These are phyloP conservation scores for Cryptosula pallasiana DNA, from an alignment of 2,888 invertebrate species.

Conservation along the genomic window DNA sequence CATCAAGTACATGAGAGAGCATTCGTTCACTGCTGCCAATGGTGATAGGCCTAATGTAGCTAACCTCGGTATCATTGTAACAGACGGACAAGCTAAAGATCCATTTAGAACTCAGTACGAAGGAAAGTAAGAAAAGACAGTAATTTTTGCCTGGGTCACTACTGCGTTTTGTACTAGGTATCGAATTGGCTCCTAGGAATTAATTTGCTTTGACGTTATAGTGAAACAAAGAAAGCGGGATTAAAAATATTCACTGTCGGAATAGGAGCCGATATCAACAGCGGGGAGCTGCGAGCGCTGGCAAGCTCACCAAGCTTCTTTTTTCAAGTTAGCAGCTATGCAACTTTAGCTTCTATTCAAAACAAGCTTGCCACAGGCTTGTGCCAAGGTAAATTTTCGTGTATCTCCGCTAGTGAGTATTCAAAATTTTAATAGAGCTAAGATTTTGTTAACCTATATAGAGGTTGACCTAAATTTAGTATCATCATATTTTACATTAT, in stretches of 20 bases:
- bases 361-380: background rate
- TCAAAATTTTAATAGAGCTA: too few relatives aligned
- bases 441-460: too few relatives aligned
- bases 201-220: slow-evolving; percentile 1
- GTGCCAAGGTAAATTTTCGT: too few relatives aligned
- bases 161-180: too few relatives aligned
- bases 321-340: background rate
- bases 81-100: slow-evolving; percentile 3
- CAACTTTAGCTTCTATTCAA: background rate
- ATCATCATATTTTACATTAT: too few relatives aligned
- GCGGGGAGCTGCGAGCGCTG: background rate
- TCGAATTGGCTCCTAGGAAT: too few relatives aligned
- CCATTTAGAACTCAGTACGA: slow-evolving; percentile 9
- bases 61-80: background rate
- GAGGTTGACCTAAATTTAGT: too few relatives aligned
- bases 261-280: background rate
- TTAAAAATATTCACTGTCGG: slow-evolving; percentile 11
- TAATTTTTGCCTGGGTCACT: too few relatives aligned
- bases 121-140: slow-evolving; percentile 20
- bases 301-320: background rate
- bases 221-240: background rate
- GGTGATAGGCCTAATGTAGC: slow-evolving; percentile 3
- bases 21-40: slow-evolving; percentile 1
- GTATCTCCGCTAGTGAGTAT: too few relatives aligned
- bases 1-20: slow-evolving; percentile 8